A percentile compares a stretch with the other conserved stretches of the same genome.
Conservation (phyloP, 2,888 invertebrate species). For the Nomada lathburiana region DNA sequence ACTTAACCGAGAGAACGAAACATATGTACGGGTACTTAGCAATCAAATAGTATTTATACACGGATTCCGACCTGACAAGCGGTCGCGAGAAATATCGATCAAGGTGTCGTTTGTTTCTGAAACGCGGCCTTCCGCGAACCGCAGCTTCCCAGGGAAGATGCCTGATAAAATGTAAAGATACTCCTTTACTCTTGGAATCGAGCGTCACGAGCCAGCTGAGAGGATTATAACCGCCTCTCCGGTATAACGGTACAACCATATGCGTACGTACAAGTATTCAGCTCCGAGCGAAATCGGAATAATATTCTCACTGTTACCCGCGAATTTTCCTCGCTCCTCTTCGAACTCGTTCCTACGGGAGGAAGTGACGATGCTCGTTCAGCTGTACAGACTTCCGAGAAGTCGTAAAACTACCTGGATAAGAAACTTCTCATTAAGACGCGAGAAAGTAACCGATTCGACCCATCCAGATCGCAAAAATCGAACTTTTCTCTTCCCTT, state of each 20-base stretch:
- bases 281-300: slow-evolving; percentile 64
- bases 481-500: neutral
- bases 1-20: too few species aligned
- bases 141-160: slow-evolving; percentile 60
- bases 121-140: slow-evolving; percentile 54
- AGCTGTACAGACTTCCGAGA: slow-evolving; percentile 59
- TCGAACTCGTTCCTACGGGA: slow-evolving; percentile 23
- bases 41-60: neutral
- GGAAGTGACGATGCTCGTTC: slow-evolving; percentile 61
- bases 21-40: too few species aligned
- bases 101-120: slow-evolving; percentile 56
- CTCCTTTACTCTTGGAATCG: slow-evolving; percentile 41
- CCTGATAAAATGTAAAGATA: slow-evolving; percentile 62
- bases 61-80: neutral
- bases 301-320: slow-evolving; percentile 46
- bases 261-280: slow-evolving; percentile 57
- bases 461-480: slow-evolving; percentile 1
- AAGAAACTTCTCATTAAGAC: slow-evolving; percentile 71
- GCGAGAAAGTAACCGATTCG: slow-evolving; percentile 71
- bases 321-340: slow-evolving; percentile 27
- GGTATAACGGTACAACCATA: slow-evolving; percentile 69
- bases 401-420: slow-evolving; percentile 66
- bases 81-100: slow-evolving; percentile 22
- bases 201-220: slow-evolving; percentile 67
- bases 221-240: slow-evolving; percentile 66